Conservation (phyloP, 2,888 invertebrate species). For the Protodeltote pygarga region DNA sequence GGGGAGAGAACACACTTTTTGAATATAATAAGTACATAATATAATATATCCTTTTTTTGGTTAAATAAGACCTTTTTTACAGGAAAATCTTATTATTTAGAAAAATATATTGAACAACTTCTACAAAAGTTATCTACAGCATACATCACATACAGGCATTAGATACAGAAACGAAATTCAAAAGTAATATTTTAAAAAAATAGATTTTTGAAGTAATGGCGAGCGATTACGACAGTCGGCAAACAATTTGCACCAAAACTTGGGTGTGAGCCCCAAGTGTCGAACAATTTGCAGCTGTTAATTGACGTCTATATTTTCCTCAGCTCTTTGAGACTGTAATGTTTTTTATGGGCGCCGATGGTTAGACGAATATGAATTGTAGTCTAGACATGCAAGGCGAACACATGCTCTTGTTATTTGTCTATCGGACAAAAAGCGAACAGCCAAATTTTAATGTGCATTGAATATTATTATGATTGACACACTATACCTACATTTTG, state of each 20-base stretch:
- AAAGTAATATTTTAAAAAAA: no score
- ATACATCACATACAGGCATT: no score
- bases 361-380: slow-evolving; percentile 72
- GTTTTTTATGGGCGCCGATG: slow-evolving; percentile 65
- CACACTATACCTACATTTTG: slow-evolving; percentile 60
- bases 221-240: no score
- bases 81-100: no score
- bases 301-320: slow-evolving; percentile 64
- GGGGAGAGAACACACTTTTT: no score
- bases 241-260: slow-evolving; percentile 2
- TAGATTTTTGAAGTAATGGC: no score
- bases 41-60: no score
- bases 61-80: no score
- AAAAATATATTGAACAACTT: no score
- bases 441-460: slow-evolving; percentile 66
- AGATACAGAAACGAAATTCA: no score
- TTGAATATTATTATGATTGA: slow-evolving; percentile 67
- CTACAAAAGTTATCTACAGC: no score
- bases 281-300: slow-evolving; percentile 59
- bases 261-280: slow-evolving; percentile 18
- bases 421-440: slow-evolving; percentile 54
- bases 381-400: slow-evolving; percentile 71
- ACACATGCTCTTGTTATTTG: slow-evolving; percentile 59
- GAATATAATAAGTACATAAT: no score
- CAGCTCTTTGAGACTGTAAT: slow-evolving; percentile 56